phyloP scores from a whole-genome alignment of 2,113 vertebrate genomes.

The Larimichthys polyactis region DNA sequence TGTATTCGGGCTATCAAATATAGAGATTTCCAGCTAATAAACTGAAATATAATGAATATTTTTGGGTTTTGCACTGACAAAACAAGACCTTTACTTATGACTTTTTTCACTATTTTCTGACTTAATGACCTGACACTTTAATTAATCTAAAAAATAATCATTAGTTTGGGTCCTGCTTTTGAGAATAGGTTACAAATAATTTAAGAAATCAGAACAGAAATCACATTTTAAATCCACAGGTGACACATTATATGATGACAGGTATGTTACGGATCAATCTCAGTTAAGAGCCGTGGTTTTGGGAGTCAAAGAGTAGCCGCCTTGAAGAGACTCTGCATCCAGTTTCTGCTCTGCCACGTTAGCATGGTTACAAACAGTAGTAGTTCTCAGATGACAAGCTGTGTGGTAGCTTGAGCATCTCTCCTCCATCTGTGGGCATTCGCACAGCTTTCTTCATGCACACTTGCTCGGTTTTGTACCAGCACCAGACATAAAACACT shows the following conservation, averaged over 20 bases:
- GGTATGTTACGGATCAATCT: neutral
- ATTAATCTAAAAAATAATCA: neutral
- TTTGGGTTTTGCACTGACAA: no score
- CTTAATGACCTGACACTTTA: no score
- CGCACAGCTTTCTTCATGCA: slow-evolving; percentile 40
- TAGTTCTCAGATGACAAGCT: slow-evolving; percentile 48
- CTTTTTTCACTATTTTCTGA: no score
- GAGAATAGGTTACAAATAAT: neutral
- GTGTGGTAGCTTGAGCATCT: slow-evolving; percentile 51
- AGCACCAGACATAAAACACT: slow-evolving; percentile 15
- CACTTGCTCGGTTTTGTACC: slow-evolving; percentile 23
- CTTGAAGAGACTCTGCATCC: slow-evolving; percentile 10
- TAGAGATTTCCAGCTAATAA: no score
- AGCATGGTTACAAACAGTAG: slow-evolving; percentile 36
- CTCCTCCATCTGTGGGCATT: slow-evolving; percentile 68
- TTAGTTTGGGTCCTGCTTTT: neutral
- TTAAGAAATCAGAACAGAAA: neutral
- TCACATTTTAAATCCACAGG: neutral
- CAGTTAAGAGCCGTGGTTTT: neutral
- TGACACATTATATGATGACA: neutral
- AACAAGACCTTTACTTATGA: no score
- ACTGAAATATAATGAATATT: no score
- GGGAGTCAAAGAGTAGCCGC: neutral
- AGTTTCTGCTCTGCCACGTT: slow-evolving; percentile 24
- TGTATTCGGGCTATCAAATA: no score